These are phyloP conservation scores for Ochropleura plecta DNA, from an alignment of 2,888 invertebrate genomes.

Conservation along the genomic window DNA sequence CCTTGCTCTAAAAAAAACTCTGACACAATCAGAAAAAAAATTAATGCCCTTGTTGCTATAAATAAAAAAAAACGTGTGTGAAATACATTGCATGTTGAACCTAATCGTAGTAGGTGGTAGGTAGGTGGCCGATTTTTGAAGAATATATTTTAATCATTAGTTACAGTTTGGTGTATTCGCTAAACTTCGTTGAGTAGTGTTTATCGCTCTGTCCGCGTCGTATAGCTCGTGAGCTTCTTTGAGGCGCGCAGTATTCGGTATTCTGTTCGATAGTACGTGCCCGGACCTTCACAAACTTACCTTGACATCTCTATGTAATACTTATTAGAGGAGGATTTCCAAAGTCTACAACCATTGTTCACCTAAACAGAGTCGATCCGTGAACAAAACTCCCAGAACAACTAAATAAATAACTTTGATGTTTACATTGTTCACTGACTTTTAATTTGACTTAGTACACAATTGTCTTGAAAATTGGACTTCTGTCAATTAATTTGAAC, in stretches of 20 bases:
- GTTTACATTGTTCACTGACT: conserved; percentile 29
- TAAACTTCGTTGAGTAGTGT: no score
- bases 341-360: conserved; percentile 18
- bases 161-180: no score
- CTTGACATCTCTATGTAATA: not conserved
- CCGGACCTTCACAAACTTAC: not conserved
- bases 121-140: no score
- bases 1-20: no score
- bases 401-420: conserved; percentile 25
- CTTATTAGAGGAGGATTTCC: not conserved
- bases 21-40: no score
- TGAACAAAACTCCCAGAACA: conserved; percentile 17
- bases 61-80: no score
- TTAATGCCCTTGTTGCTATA: no score
- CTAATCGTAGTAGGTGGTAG: no score
- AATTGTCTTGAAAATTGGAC: conserved; percentile 25
- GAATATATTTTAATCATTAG: no score
- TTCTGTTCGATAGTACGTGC: not conserved
- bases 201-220: not conserved
- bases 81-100: no score
- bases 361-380: not conserved
- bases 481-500: conserved; percentile 14
- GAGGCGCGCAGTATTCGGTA: not conserved
- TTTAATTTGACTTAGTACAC: conserved; percentile 27
- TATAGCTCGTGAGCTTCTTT: not conserved